A percentile compares a stretch with the other conserved stretches of the same genome.
phyloP scores from a whole-genome alignment of 2,113 vertebrate species.

The Cyanoliseus patagonus region DNA sequence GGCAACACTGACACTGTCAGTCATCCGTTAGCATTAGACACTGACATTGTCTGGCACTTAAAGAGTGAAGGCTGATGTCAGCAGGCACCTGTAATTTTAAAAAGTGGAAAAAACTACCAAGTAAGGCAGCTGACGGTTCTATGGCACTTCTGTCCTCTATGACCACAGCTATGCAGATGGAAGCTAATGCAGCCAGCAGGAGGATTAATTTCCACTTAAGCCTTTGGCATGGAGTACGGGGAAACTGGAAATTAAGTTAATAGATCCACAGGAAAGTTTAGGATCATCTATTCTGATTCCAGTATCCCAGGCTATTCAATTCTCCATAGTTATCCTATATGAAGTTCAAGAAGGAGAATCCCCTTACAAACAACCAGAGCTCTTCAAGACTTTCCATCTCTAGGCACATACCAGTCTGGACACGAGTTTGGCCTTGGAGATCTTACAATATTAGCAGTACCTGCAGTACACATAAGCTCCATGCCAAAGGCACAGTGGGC shows the following conservation, averaged over 20 bases:
- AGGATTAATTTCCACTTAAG: neutral
- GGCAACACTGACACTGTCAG: neutral
- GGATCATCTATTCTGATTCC: neutral
- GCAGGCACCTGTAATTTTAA: neutral
- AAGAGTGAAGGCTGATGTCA: neutral
- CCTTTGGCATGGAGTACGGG: neutral
- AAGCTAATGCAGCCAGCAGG: neutral
- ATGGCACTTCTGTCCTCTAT: neutral
- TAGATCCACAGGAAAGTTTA: neutral
- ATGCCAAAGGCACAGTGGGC: neutral
- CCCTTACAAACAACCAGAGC: neutral
- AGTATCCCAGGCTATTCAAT: neutral
- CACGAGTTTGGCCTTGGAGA: neutral
- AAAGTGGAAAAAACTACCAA: conserved; percentile 8
- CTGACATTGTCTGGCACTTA: neutral
- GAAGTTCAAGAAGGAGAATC: neutral
- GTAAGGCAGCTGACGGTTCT: neutral
- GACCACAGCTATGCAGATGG: neutral
- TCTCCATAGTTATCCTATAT: neutral
- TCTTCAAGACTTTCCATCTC: neutral
- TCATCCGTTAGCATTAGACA: neutral
- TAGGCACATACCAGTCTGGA: neutral
- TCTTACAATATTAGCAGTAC: neutral
- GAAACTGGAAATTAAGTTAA: neutral
- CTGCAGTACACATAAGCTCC: neutral